Percentiles rank a stretch among this genome's conserved stretches.
Conservation (phyloP, 2,797 vertebrate species). For the Etheostoma perlongum region DNA sequence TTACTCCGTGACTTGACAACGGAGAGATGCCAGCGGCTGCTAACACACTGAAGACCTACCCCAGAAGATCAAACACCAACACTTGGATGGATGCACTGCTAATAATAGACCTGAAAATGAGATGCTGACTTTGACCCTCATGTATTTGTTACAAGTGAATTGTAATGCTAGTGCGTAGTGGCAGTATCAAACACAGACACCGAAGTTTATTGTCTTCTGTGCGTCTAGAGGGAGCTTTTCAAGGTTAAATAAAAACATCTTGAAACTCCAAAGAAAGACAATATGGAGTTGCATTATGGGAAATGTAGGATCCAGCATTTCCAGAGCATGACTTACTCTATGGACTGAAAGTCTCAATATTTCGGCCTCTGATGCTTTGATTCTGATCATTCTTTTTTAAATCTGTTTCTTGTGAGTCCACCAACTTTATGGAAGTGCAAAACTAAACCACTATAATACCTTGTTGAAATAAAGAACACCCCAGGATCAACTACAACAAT, state of each 20-base stretch:
- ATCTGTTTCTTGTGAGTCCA: background rate
- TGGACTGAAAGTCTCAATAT: background rate
- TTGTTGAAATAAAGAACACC: background rate
- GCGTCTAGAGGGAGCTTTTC: background rate
- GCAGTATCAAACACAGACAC: background rate
- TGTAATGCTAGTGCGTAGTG: background rate
- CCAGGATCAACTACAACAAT: background rate
- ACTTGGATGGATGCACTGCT: background rate
- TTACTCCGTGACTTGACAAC: constrained; percentile 48
- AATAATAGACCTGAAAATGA: constrained; percentile 14
- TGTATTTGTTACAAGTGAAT: background rate
- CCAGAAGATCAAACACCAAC: constrained; percentile 46
- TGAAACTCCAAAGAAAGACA: background rate
- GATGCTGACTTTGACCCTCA: constrained; percentile 9
- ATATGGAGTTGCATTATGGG: background rate
- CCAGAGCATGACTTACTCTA: background rate
- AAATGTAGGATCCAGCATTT: background rate
- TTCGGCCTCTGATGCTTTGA: background rate
- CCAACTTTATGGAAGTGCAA: background rate
- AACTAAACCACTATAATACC: background rate
- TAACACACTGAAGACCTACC: constrained; percentile 32
- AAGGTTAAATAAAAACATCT: background rate
- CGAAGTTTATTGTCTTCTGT: background rate
- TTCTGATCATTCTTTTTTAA: background rate
- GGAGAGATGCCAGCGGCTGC: constrained; percentile 26